These are phyloP conservation scores for Galagoides demidoff DNA, from an alignment of 2,797 vertebrate species.

Conservation along the genomic window DNA sequence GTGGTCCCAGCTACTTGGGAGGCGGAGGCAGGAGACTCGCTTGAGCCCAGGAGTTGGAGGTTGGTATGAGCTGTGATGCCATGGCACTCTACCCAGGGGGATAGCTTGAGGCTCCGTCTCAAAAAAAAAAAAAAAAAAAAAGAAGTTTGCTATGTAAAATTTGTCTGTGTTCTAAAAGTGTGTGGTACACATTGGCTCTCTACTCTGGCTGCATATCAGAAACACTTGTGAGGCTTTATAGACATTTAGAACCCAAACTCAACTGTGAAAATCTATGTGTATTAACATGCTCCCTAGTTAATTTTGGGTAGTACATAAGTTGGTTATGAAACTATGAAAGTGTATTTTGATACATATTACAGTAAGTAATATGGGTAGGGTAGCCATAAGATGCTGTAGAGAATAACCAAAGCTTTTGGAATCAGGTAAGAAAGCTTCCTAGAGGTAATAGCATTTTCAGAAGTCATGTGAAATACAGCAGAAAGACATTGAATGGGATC, in stretches of 20 bases:
- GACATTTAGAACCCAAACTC: neutral
- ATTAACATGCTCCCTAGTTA: neutral
- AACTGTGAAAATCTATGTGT: neutral
- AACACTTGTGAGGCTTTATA: neutral
- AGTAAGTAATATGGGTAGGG: neutral
- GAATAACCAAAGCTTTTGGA: neutral
- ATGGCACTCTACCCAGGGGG: too few relatives aligned
- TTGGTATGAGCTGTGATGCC: too few relatives aligned
- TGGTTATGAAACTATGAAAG: neutral
- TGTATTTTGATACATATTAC: neutral
- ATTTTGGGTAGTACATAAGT: neutral
- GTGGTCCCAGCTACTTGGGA: too few relatives aligned
- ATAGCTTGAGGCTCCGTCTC: too few relatives aligned
- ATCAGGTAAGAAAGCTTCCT: neutral
- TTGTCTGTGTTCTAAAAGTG: slow-evolving; percentile 6
- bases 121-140: too few relatives aligned
- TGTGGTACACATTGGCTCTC: neutral
- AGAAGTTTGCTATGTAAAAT: too few relatives aligned
- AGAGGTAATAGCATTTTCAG: slow-evolving; percentile 4
- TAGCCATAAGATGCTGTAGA: neutral
- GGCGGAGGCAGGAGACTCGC: too few relatives aligned
- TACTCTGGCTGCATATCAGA: neutral
- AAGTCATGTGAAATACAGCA: neutral
- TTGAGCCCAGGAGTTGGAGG: too few relatives aligned
- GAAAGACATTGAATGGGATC: neutral